Evolutionary conservation across 2,888 invertebrate genomes (phyloP), one percentile per base, ranked within the genome.

Genomic region (Netelia virgata): DNA sequence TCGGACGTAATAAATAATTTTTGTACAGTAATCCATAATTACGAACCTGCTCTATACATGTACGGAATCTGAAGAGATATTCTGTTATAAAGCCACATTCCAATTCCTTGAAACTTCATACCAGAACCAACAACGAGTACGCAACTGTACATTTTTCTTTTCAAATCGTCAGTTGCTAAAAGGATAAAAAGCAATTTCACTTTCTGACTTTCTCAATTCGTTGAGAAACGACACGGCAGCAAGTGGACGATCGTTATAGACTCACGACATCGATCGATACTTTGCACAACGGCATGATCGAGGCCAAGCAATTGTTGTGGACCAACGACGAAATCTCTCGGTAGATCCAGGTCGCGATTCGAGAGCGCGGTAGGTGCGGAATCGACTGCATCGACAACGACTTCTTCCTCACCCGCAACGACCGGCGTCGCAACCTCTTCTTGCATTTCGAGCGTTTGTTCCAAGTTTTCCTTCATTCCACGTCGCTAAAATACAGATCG

Each of bases 71-170:
- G 97, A 78, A 97, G 94, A 8, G 96, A 96, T 82, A 98, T 95
- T 87, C 97, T 95, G 90, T 98, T 98, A 91, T 98, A 98, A 10
- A 99, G 94, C 98, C 98, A 98, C 83, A 96, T 96, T 23, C 97
- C 96, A 64, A 98, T 95, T 1, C 97, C 98, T 72, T 96, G 96
- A 87, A 98, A 96, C 94, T 98, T 98, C 91, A 98, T 97, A 1
- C 98, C 98, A 1, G 98, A 98, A 6, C 99, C 99, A 6, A 99
- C 97, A 0, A 99, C 96, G 23, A 99, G 94, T 85, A 99, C 97
- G 90, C 97, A 97, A 78, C 97, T 97, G 92, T 98, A 98, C 98
- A 99, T 98, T 94, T 98, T 98, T 64, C 97, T 95, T 93, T 98
- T 98, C 80, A 98, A 94, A 88, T 99, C 99, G 87, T 98, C 98